phyloP scores from a whole-genome alignment of 2,888 invertebrate genomes.

The Conistra vaccinii region DNA sequence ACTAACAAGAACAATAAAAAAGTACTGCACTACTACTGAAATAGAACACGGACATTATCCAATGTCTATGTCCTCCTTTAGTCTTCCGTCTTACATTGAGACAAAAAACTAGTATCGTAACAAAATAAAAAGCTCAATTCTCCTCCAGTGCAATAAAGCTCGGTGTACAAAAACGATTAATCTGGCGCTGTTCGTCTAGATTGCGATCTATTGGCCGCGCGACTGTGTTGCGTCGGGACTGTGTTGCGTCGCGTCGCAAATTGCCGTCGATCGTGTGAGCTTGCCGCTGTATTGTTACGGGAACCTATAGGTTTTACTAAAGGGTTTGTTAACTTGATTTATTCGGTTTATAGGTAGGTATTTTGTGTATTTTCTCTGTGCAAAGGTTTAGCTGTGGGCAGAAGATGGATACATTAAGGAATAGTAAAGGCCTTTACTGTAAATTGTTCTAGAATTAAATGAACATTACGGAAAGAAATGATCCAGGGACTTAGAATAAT shows the following conservation, averaged over 20 bases:
- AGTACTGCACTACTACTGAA: neutral
- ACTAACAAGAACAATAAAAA: neutral
- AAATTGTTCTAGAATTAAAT: neutral
- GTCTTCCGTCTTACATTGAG: constrained; percentile 1
- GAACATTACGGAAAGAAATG: neutral
- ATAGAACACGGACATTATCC: neutral
- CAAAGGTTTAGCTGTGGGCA: neutral
- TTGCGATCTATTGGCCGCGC: constrained; percentile 64
- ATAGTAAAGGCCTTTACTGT: neutral
- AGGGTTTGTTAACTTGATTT: constrained; percentile 27
- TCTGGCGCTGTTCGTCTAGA: constrained; percentile 62
- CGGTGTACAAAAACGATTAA: constrained; percentile 64
- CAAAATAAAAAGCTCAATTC: constrained; percentile 31
- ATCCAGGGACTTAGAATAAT: neutral
- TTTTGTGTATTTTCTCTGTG: neutral
- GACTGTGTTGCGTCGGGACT: constrained; percentile 60
- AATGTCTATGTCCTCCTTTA: neutral
- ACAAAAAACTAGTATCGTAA: constrained; percentile 13
- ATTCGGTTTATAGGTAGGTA: neutral
- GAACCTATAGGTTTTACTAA: constrained; percentile 17
- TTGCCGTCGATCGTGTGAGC: constrained; percentile 59
- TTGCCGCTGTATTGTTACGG: constrained; percentile 26
- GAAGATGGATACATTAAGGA: neutral
- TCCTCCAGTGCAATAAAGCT: constrained; percentile 48
- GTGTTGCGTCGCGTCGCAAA: constrained; percentile 63